Conservation (phyloP, 1,140 invertebrate genomes). For the Drosophila jambulina region DNA sequence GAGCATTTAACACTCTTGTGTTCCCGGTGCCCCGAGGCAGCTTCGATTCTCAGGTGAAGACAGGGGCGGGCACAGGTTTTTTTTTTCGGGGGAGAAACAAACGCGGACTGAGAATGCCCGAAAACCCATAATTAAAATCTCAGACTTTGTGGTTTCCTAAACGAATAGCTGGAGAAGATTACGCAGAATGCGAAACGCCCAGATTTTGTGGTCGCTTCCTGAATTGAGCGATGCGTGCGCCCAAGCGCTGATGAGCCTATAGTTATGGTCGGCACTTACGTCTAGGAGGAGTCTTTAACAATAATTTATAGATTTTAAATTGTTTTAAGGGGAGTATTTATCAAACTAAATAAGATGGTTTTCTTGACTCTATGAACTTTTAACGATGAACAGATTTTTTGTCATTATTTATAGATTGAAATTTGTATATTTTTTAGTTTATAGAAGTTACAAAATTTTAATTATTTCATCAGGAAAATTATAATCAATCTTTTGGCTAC, state of each 20-base stretch:
- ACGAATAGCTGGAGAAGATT: constrained; percentile 55
- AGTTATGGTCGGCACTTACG: constrained; percentile 20
- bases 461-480: neutral
- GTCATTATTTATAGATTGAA: neutral
- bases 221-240: constrained; percentile 37
- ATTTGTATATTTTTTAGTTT: no score
- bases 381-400: neutral
- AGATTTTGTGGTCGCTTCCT: constrained; percentile 48
- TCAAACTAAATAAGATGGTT: neutral
- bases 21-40: constrained; percentile 9
- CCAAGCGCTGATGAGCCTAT: constrained; percentile 4
- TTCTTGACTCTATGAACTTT: neutral
- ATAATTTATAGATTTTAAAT: constrained; percentile 26
- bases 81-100: constrained; percentile 12
- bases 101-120: constrained; percentile 8
- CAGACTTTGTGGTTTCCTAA: constrained; percentile 60
- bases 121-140: constrained; percentile 75
- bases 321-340: no score
- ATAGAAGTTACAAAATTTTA: neutral
- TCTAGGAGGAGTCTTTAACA: constrained; percentile 8
- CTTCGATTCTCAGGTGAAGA: constrained; percentile 32
- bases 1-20: constrained; percentile 44
- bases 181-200: constrained; percentile 73
- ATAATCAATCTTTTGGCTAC: neutral
- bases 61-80: constrained; percentile 13